Conservation (phyloP, 2,888 invertebrate species). For the Stegophylla sp. region DNA sequence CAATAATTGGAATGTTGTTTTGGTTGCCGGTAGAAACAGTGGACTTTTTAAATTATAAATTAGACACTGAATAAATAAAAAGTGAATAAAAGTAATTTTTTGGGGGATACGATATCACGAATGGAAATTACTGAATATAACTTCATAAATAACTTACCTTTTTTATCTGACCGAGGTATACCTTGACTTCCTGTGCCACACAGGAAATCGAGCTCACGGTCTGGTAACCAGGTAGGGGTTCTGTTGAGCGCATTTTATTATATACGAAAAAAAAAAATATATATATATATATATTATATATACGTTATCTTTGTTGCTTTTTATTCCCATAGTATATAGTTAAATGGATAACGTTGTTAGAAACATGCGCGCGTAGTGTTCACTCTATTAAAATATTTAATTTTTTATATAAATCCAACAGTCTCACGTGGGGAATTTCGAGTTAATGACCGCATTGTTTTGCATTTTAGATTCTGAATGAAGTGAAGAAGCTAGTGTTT, state of each 20-base stretch:
- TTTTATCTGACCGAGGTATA: slow-evolving; percentile 36
- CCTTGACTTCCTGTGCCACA: slow-evolving; percentile 19
- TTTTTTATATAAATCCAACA: slow-evolving; percentile 11
- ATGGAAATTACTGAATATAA: background rate
- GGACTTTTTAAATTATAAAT: background rate
- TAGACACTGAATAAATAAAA: background rate
- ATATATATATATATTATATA: too few species aligned
- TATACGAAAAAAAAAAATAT: background rate
- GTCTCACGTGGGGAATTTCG: slow-evolving; percentile 22
- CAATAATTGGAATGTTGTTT: background rate
- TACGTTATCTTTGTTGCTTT: slow-evolving; percentile 13
- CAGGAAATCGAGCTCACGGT: slow-evolving; percentile 57
- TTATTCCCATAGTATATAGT: slow-evolving; percentile 41
- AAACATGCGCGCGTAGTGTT: background rate
- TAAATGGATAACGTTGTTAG: slow-evolving; percentile 3
- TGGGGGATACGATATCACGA: background rate
- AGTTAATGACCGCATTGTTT: slow-evolving; percentile 32
- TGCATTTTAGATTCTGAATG: too few species aligned
- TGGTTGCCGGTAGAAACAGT: background rate
- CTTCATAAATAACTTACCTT: slow-evolving; percentile 2
- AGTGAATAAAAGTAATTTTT: background rate
- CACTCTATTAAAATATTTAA: background rate
- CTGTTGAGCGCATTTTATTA: slow-evolving; percentile 10
- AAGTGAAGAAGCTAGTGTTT: too few species aligned
- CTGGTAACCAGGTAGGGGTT: slow-evolving; percentile 43